A percentile compares a stretch with the other conserved stretches of the same genome.
Evolutionary conservation across 53 echinoderm and acorn worm genomes (phyloP).

Genomic region (Pentamera pediparva): DNA sequence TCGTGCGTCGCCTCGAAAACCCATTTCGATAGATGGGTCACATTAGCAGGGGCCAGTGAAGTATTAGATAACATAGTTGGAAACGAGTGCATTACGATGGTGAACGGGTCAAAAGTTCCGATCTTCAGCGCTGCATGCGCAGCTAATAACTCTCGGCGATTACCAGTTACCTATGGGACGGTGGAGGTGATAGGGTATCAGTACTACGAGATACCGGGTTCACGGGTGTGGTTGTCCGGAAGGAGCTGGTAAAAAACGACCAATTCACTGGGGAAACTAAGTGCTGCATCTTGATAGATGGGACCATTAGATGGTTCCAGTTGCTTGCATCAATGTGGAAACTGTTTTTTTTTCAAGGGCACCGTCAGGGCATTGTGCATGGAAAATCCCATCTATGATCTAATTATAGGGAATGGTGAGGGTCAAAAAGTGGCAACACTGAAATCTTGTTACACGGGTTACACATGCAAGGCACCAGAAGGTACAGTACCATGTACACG

Average conservation of each 20-base stretch:
- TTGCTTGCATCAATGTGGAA: neutral
- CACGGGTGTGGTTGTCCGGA: conserved; percentile 19
- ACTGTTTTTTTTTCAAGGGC: conserved; percentile 12
- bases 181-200: conserved; percentile 17
- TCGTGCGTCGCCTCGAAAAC: neutral
- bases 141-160: neutral
- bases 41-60: neutral
- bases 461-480: neutral
- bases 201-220: conserved; percentile 25
- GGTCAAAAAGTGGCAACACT: no score
- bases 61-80: no score
- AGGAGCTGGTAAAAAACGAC: neutral
- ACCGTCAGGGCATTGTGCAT: conserved; percentile 4
- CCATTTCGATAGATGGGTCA: neutral
- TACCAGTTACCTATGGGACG: conserved; percentile 27
- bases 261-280: conserved; percentile 42
- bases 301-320: conserved; percentile 27
- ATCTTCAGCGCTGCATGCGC: conserved; percentile 25
- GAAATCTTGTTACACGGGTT: no score
- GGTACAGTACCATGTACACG: no score
- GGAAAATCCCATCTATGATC: no score
- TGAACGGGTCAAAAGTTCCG: neutral
- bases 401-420: conserved; percentile 15
- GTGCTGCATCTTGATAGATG: no score
- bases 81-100: neutral